Base-by-base conservation (phyloP, 2,888 invertebrate genomes). In the Ochropacha duplaris region DNA sequence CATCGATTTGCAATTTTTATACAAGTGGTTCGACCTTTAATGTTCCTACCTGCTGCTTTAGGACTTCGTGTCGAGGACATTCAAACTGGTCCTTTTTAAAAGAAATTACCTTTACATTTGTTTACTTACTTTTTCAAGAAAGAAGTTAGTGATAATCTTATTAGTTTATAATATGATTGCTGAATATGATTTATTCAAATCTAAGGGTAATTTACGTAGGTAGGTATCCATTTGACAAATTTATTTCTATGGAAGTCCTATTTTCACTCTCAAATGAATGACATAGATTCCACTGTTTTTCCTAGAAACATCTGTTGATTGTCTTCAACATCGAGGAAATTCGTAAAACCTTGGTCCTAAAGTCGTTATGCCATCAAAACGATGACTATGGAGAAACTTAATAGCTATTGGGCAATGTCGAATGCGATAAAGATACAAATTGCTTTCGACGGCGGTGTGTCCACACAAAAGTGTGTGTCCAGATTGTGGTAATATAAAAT, bases 1-100 rank as follows among this genome's bases (percentile, higher is more conserved):
- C 83, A 79, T 79, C 81, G 81, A 82, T 86, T 87, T 81, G 83
- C 85, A 86, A 85, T 87, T 81, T 84, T 79, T 75, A 75, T 78
- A 64, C 72, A 71, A 77, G 67, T 75, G 67, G 62, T 66, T 65
- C 70, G 60, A 72, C 66, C 68, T 71, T 75, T 72, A 65, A 71
- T 26, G 62, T 64, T 65, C 57, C 73, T 76, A 79, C 76, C 77
- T 78, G 76, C 51, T 16, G 51, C 16, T 16, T 51, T 44, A 19
- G 6, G 6, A 14, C 2, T 14, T 19, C 16, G 19, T 44, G 19
- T 44, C 19, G 44, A 19, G 9, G 9, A 44, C 19, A 44, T n/a
- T 39, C n/a, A 36, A 36, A 36, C 36, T 31, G 4, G 28, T 1
- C 8, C 28, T 28, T 28, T 31, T 12, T 31, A 12, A 31, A n/a